phyloP scores from a whole-genome alignment of 2,113 vertebrate genomes.

The Pleuronectes platessa region DNA sequence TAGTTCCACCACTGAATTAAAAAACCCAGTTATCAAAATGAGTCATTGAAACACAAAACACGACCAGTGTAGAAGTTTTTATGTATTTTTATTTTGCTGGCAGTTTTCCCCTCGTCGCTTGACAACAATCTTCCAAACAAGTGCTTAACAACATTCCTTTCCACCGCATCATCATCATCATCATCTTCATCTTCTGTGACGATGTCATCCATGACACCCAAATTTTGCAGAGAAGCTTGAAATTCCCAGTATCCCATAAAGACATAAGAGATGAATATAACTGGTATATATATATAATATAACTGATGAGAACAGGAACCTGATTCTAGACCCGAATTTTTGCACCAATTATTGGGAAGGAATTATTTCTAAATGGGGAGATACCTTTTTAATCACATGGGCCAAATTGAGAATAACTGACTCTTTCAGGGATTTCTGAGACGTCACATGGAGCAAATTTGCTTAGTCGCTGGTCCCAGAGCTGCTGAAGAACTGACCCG shows the following conservation, averaged over 20 bases:
- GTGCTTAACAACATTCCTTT: background rate
- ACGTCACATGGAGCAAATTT: background rate
- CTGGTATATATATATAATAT: background rate
- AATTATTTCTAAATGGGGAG: background rate
- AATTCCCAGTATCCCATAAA: background rate
- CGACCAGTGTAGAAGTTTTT: background rate
- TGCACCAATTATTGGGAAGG: background rate
- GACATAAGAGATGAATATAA: slow-evolving; percentile 17
- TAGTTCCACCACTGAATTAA: too few relatives aligned
- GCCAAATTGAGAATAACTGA: background rate
- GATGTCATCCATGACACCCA: background rate
- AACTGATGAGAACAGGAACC: background rate
- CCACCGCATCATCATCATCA: background rate
- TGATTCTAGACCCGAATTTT: background rate
- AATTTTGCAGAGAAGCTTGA: background rate
- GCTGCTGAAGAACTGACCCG: background rate
- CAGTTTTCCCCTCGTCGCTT: background rate
- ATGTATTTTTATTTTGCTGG: background rate
- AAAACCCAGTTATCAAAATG: too few relatives aligned
- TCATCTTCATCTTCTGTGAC: background rate
- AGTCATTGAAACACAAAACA: background rate
- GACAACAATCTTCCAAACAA: background rate
- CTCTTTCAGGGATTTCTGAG: background rate
- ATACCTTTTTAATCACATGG: slow-evolving; percentile 5
- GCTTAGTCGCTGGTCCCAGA: slow-evolving; percentile 32